Evolutionary conservation across 2,797 vertebrate genomes (phyloP).

Genomic region (Cirrhinus mrigala): DNA sequence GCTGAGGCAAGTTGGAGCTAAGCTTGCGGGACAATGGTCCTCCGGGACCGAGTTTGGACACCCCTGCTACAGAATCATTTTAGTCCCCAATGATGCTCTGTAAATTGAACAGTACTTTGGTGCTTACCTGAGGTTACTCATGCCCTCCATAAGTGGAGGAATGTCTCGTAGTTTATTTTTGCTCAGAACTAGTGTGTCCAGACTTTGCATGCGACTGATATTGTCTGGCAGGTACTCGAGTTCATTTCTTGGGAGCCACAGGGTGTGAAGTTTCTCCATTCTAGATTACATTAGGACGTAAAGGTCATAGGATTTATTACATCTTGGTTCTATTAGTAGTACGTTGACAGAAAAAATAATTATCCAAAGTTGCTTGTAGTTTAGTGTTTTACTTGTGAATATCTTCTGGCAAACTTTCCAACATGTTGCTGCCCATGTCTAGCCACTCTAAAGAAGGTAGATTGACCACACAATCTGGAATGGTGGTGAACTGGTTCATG

Average conservation of each 20-base stretch:
- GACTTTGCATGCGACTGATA: conserved; percentile 83
- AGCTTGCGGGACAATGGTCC: too few species aligned
- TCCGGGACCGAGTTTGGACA: too few species aligned
- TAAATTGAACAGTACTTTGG: background rate
- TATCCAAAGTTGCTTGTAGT: background rate
- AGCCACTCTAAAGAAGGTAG: conserved; percentile 92
- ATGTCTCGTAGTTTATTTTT: conserved; percentile 88
- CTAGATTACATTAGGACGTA: conserved; percentile 69
- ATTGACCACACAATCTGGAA: conserved; percentile 85
- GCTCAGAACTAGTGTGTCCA: conserved; percentile 92
- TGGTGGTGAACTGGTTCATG: conserved; percentile 87
- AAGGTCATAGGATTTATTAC: background rate
- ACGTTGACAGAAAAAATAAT: background rate
- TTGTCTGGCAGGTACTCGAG: conserved; percentile 86
- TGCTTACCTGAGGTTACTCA: conserved; percentile 86
- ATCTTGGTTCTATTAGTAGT: background rate
- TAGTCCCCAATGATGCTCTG: background rate
- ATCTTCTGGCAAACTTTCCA: conserved; percentile 84
- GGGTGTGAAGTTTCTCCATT: conserved; percentile 89
- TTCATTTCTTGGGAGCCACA: conserved; percentile 94
- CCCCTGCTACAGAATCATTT: background rate
- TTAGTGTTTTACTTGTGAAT: conserved; percentile 83
- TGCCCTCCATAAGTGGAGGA: conserved; percentile 88
- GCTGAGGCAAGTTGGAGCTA: too few species aligned
- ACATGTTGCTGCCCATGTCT: conserved; percentile 91